These are phyloP conservation scores for Rhineura floridana DNA, from an alignment of 2,113 vertebrate genomes.

Conservation along the genomic window DNA sequence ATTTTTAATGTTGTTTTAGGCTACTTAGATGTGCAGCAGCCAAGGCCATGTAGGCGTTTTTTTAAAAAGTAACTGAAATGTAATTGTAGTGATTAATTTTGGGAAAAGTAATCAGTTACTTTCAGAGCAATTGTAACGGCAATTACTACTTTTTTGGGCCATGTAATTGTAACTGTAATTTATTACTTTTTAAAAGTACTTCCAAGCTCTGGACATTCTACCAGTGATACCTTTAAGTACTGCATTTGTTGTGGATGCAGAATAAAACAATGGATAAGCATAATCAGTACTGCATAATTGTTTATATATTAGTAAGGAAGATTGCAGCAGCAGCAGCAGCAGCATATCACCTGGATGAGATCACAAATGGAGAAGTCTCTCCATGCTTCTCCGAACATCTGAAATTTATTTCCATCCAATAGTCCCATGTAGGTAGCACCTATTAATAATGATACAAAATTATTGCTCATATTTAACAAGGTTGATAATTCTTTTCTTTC, in stretches of 20 bases:
- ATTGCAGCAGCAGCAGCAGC: neutral
- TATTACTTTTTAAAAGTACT: no score
- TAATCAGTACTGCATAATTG: neutral
- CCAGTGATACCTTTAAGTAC: neutral
- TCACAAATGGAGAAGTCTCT: conserved; percentile 20
- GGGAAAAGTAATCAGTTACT: no score
- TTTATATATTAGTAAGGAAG: neutral
- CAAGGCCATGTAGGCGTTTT: no score
- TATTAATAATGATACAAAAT: conserved; percentile 35
- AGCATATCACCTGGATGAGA: conserved; percentile 44
- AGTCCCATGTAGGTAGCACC: conserved; percentile 33
- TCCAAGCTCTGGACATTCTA: no score
- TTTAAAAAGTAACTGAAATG: no score
- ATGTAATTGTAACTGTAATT: no score
- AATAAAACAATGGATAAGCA: no score
- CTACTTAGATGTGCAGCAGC: no score
- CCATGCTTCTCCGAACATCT: neutral
- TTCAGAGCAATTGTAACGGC: no score
- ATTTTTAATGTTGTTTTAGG: no score
- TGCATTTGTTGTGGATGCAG: neutral
- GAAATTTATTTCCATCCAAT: conserved; percentile 13
- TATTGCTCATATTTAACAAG: neutral
- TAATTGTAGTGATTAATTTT: no score
- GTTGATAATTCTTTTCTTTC: neutral
- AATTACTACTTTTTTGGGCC: no score